Base-by-base conservation (phyloP, 2,113 vertebrate genomes). In the Melanocharis versteri region DNA sequence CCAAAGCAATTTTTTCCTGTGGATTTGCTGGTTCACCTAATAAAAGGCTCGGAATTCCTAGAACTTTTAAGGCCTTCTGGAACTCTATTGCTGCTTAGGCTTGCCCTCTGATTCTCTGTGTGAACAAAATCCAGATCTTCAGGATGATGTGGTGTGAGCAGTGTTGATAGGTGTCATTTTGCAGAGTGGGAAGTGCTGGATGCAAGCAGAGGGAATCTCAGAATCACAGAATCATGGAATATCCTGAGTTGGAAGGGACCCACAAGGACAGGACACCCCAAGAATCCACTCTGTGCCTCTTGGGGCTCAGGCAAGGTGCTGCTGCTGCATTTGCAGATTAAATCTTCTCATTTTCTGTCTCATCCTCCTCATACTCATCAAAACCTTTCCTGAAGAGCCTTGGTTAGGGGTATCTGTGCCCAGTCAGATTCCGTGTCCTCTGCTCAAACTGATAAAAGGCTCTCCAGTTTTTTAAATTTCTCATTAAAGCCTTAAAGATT, bases 1-100 rank as follows among this genome's bases (percentile, higher is more conserved):
- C 24, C 62, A 75, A 58, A 85, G 90, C 82, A 93, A 65, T 95
- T 98, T 97, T 87, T 96, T 66, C 76, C 85, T 94, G 83, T 75
- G 70, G 68, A 50, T 90, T 84, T 71, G 77, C 65, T 69, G 51
- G 56, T 95, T 93, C 88, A 51, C 62, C 82, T 86, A 79, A 95
- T 89, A 92, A 97, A 97, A 93, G 14, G 45, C 57, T 76, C 77
- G 48, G 70, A 27, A 30, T 77, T 70, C 94, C 45, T 68, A 73
- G 88, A 86, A 88, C 69, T 57, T 80, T 76, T 78, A 28, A 51
- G 85, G 51, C 69, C 33, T 70, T 23, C 51, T 90, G 93, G 89
- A 83, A 83, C 5, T 90, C 94, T 57, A 37, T 16, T 56, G 79
- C 64, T 68, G 65, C 60, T 82, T 33, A 14, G 23, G 45, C 15